Evolutionary conservation across 2,888 invertebrate species (phyloP), one percentile per base, ranked within the genome.

Genomic region (Harmothoe impar): DNA sequence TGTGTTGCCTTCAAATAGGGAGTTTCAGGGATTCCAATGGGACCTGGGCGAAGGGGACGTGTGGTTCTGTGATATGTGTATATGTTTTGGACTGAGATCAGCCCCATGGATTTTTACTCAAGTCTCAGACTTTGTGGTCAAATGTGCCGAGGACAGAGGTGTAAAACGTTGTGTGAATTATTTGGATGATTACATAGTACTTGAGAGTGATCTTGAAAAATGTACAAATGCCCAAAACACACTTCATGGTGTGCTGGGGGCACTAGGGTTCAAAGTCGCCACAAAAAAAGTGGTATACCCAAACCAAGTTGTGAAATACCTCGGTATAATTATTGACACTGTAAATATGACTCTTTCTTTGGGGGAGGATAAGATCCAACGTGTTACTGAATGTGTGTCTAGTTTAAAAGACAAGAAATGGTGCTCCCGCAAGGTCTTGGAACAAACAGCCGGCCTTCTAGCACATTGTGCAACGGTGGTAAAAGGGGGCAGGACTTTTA

Each of bases 51-150:
- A n/a, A 15, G 10, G 12, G 7, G 12, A 10, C 23, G 12, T 15
- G n/a, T 72, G 10, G 7, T 29, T 72, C 12, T n/a, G 12, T 15
- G 10, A 10, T n/a, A n/a, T 15, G 12, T 25, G 72, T n/a, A 15
- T 72, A n/a, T 10, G 10, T 29, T 72, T 72, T 72, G 72, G 72
- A 10, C n/a, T 72, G 7, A 72, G n/a, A n/a, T 72, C 12, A 10
- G 72, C 72, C 10, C 72, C 72, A 29, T 72, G 12, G 10, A 72
- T 72, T 72, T 72, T 72, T 72, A 72, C 72, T 15, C 72, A 72
- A 72, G 12, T 72, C n/a, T 72, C 72, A 10, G 29, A 72, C 7
- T 72, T 72, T 72, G 72, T 72, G 10, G 29, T 29, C 12, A 72
- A n/a, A 29, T 72, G 72, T n/a, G 29, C 23, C 7, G n/a, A 10